Conservation (phyloP, 2,888 invertebrate genomes). For the Cristatella mucedo region DNA sequence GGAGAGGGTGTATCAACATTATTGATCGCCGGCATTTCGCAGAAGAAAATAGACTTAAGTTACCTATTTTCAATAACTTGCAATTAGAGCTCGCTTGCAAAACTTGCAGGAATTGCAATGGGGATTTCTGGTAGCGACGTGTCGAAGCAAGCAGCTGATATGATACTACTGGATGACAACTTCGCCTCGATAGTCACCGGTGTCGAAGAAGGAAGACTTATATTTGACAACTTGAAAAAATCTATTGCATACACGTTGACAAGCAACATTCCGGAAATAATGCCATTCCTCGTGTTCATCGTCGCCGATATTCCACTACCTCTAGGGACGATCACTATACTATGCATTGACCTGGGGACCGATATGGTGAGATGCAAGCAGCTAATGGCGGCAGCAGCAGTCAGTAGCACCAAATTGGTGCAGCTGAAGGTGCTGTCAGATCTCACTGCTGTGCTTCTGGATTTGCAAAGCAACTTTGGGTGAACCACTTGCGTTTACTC, state of each 20-base stretch:
- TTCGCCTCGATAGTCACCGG: constrained; percentile 91
- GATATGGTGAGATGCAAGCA: constrained; percentile 66
- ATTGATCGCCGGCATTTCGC: too few relatives aligned
- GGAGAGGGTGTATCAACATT: too few relatives aligned
- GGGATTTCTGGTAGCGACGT: constrained; percentile 41
- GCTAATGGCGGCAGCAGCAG: too few relatives aligned
- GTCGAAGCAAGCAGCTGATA: constrained; percentile 90
- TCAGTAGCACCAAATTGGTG: too few relatives aligned
- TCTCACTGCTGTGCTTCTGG: too few relatives aligned
- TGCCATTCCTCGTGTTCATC: constrained; percentile 89
- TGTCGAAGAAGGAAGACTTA: constrained; percentile 55
- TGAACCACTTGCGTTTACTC: too few relatives aligned
- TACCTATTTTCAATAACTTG: too few relatives aligned
- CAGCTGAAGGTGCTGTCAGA: too few relatives aligned
- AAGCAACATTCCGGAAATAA: constrained; percentile 91
- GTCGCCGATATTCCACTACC: constrained; percentile 81
- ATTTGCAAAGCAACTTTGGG: too few relatives aligned
- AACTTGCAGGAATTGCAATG: constrained; percentile 39
- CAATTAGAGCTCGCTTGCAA: too few relatives aligned
- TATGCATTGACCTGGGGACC: constrained; percentile 94
- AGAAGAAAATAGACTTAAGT: too few relatives aligned
- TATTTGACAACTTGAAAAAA: constrained; percentile 92
- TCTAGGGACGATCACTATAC: constrained; percentile 84
- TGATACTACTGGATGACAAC: constrained; percentile 96
- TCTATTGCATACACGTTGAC: constrained; percentile 89